Evolutionary conservation across 1,140 invertebrate species (phyloP), one percentile per base, ranked within the genome.

Genomic region (Formica exsecta): DNA sequence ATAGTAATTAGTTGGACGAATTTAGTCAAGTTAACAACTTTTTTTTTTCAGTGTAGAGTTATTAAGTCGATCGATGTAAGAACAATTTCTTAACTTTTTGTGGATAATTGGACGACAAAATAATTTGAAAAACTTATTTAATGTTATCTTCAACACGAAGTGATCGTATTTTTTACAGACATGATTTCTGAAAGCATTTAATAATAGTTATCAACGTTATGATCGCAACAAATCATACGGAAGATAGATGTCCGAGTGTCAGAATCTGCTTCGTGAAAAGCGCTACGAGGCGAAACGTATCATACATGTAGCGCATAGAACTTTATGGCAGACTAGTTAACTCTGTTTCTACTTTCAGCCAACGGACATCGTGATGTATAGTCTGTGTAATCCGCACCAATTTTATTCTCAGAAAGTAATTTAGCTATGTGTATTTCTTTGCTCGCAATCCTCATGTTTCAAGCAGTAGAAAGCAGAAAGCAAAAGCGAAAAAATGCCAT

Each of bases 241-340:
- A 85, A 89, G 66, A 81, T 70, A 89, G 87, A 89, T 75, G 62
- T 86, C 48, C 32, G 86, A 77, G 75, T 83, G 85, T 89, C 87
- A 83, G 71, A 86, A 83, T 89, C 36, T 76, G 16, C 25, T 61
- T 29, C 65, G 77, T 83, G 87, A 86, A 89, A 89, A 86, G 87
- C 66, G 65, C 61, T 66, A 44, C 71, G 87, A 86, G 51, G 65
- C 7, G 68, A 75, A 81, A 71, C 66, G 71, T 81, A 76, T 61
- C 86, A 89, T 87, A 89, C 85, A 74, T 38, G 70, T 36, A 66
- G 29, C 54, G 70, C 64, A 51, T 71, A 77, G 87, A 89, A 89
- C 87, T 89, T 89, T 85, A 75, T 59, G 85, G 76, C 88, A 51
- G 84, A 86, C 84, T 86, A 89, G 87, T 89, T 89, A 89, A 89